These are phyloP conservation scores for Leptobrachium leishanense DNA, from an alignment of 2,113 vertebrate genomes.

Conservation along the genomic window DNA sequence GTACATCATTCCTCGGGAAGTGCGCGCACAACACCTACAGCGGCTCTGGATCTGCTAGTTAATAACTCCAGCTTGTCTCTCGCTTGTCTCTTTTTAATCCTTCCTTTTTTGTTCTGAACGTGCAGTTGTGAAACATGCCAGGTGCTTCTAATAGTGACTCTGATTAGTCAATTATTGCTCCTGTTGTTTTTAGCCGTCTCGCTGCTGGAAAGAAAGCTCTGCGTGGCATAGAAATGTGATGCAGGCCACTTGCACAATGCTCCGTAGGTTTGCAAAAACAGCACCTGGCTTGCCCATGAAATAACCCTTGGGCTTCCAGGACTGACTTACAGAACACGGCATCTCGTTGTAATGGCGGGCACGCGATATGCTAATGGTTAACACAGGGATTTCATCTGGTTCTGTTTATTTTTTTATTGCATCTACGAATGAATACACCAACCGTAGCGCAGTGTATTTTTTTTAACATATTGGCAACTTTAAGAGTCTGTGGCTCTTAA, in stretches of 20 bases:
- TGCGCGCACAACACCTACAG: not conserved
- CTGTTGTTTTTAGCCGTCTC: conserved; percentile 42
- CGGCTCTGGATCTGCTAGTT: conserved; percentile 6
- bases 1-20: not conserved
- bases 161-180: conserved; percentile 50
- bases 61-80: conserved; percentile 38
- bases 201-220: conserved; percentile 38
- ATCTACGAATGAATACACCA: no score
- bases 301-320: conserved; percentile 11
- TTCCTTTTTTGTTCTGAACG: conserved; percentile 31
- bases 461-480: no score
- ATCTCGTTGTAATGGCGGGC: not conserved
- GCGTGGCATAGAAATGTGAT: conserved; percentile 41
- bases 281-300: conserved; percentile 5
- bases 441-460: no score
- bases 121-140: conserved; percentile 46
- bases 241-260: conserved; percentile 32
- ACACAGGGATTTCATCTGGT: not conserved
- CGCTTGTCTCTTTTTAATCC: conserved; percentile 39
- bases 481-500: no score
- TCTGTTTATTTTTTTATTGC: not conserved
- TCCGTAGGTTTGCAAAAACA: conserved; percentile 13
- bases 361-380: not conserved
- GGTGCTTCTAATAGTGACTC: conserved; percentile 48
- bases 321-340: not conserved